These are phyloP conservation scores for Urocitellus parryii DNA, from an alignment of 2,113 vertebrate species.

Conservation along the genomic window DNA sequence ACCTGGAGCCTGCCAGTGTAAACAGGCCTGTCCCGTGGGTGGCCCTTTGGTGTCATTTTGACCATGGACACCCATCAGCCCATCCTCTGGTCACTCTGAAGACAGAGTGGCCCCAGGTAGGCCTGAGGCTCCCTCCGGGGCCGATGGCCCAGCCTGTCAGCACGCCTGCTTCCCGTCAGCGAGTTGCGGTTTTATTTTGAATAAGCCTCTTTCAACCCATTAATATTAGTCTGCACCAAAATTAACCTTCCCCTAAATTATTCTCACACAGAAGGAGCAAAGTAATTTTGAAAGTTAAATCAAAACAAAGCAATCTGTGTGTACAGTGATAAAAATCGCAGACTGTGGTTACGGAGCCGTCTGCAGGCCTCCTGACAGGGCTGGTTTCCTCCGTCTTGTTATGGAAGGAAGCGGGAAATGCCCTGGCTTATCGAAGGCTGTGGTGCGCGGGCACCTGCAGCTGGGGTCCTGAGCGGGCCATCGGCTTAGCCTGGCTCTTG, in stretches of 20 bases:
- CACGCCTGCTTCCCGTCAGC: constrained; percentile 57
- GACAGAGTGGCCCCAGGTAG: not conserved
- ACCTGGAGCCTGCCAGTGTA: not conserved
- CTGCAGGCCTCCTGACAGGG: constrained; percentile 79
- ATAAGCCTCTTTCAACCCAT: constrained; percentile 73
- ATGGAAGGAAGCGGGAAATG: constrained; percentile 82
- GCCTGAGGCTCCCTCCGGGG: not conserved
- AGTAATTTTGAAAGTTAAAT: constrained; percentile 84
- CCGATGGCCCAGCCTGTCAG: not conserved
- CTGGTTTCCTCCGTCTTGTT: constrained; percentile 83
- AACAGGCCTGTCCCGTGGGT: not conserved
- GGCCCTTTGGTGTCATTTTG: not conserved
- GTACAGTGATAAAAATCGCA: constrained; percentile 81
- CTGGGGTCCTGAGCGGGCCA: not conserved
- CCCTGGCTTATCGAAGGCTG: constrained; percentile 77
- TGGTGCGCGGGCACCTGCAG: not conserved
- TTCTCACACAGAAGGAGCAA: constrained; percentile 73
- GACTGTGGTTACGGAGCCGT: constrained; percentile 80
- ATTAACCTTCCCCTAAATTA: constrained; percentile 77
- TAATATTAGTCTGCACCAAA: constrained; percentile 75
- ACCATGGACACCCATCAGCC: not conserved
- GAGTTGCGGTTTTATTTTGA: constrained; percentile 80
- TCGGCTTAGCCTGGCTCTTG: not conserved
- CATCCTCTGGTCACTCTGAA: not conserved
- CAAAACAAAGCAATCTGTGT: constrained; percentile 82